Conservation (phyloP, 2,113 vertebrate species). For the Phainopepla nitens region DNA sequence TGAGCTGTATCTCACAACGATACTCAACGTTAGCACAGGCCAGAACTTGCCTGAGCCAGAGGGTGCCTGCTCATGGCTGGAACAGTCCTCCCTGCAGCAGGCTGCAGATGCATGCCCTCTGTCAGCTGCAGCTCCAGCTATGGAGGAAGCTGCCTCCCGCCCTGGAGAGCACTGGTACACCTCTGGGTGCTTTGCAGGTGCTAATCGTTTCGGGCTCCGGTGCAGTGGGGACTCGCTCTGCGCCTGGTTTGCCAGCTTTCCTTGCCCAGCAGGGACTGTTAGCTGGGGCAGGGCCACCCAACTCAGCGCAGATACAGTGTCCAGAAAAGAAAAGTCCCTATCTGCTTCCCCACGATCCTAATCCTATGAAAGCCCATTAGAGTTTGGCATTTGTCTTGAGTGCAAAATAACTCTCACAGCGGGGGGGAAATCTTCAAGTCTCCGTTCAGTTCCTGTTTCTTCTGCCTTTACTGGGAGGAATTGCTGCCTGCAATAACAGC, state of each 20-base stretch:
- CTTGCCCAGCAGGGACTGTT: background rate
- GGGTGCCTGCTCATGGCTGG: background rate
- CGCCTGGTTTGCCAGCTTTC: background rate
- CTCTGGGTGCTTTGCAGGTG: background rate
- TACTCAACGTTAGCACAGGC: background rate
- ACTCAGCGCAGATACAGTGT: background rate
- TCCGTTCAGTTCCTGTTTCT: background rate
- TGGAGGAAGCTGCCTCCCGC: background rate
- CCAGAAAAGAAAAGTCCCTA: background rate
- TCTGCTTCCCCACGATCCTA: background rate
- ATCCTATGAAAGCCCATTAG: background rate
- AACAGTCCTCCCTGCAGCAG: background rate
- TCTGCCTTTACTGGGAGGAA: background rate
- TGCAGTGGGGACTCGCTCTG: accelerated
- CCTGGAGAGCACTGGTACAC: background rate
- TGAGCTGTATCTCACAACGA: background rate
- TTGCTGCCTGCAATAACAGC: background rate
- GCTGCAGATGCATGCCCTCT: background rate
- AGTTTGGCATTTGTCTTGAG: background rate
- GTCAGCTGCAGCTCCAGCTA: background rate
- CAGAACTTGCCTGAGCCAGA: background rate
- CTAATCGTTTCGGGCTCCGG: background rate
- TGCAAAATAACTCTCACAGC: background rate
- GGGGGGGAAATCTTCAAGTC: background rate
- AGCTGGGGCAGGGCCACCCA: background rate